Percentiles rank a stretch among this genome's conserved stretches.
These are phyloP conservation scores for Zonitis immaculata DNA, from an alignment of 2,888 invertebrate genomes.

Conservation along the genomic window DNA sequence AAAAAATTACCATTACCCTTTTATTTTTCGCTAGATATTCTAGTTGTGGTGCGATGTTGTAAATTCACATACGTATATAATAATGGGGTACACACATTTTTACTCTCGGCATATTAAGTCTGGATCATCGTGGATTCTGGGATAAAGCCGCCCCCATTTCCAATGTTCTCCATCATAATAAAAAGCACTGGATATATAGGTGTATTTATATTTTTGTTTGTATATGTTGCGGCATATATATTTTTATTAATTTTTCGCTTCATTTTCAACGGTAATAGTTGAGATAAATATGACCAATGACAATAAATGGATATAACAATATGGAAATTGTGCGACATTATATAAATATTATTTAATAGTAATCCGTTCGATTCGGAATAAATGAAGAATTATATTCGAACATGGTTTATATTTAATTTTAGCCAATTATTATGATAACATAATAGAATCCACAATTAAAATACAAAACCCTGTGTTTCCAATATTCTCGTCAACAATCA, in stretches of 20 bases:
- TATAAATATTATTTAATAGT: neutral
- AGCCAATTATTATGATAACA: too few species aligned
- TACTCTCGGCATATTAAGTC: slow-evolving; percentile 46
- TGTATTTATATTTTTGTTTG: neutral
- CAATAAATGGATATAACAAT: slow-evolving; percentile 16
- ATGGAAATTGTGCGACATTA: neutral
- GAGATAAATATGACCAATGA: slow-evolving; percentile 10
- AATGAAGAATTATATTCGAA: neutral
- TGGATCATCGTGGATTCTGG: slow-evolving; percentile 33
- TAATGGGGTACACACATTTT: slow-evolving; percentile 50
- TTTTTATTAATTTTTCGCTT: slow-evolving; percentile 21
- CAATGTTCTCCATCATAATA: slow-evolving; percentile 20
- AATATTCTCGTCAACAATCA: neutral
- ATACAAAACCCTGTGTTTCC: too few species aligned
- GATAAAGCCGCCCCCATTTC: slow-evolving; percentile 12
- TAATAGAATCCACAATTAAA: too few species aligned
- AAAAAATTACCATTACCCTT: neutral
- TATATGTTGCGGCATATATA: slow-evolving; percentile 21
- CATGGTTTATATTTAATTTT: neutral
- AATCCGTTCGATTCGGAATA: neutral
- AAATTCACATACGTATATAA: slow-evolving; percentile 42
- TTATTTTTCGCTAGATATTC: neutral
- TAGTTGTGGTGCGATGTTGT: slow-evolving; percentile 23
- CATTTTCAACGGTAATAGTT: slow-evolving; percentile 16
- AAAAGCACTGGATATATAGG: slow-evolving; percentile 9